Base-by-base conservation (phyloP, 1,140 invertebrate genomes). In the Brachionus calyciflorus region DNA sequence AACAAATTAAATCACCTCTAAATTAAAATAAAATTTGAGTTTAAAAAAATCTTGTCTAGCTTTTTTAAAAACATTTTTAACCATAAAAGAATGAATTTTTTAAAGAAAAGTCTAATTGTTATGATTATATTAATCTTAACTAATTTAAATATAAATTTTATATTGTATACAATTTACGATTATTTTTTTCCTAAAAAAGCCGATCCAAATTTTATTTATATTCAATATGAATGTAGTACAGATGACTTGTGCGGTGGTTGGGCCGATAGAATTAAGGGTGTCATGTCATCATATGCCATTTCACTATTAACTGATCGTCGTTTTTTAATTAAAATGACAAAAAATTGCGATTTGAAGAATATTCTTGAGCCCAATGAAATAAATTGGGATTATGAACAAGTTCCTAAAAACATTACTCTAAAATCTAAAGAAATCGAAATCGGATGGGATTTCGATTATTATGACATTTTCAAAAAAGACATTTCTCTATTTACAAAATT, bases 341-440 rank as follows among this genome's bases (percentile, higher is more conserved):
- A 33, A 51, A 30, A 48, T 51, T 70, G 65, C 33, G 65, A 70
- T 30, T 46, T 48, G 14, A 70, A 33, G n/a, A 70, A 28, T 10
- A 49, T 70, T n/a, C 19, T 70, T 10, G 19, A 70, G 41, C 21
- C 65, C 10, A 51, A 48, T 33, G 28, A 70, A 19, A 19, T 46
- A 44, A 51, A 70, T 33, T 70, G 65, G 65, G 65, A 70, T 14
- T 44, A 28, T 51, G 19, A 70, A n/a, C 55, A 60, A 60, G 30
- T 40, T 33, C 55, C 26, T 17, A 0, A 1, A 17, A 60, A 60
- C 2, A 21, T 70, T 24, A 70, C 17, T 21, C n/a, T n/a, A n/a
- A n/a, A n/a, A n/a, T n/a, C n/a, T n/a, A n/a, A n/a, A n/a, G n/a
- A n/a, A n/a, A n/a, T n/a, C n/a, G n/a, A n/a, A 26, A 48, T n/a